Conservation (phyloP, 2,113 vertebrate genomes). For the Onychostruthus taczanowskii region DNA sequence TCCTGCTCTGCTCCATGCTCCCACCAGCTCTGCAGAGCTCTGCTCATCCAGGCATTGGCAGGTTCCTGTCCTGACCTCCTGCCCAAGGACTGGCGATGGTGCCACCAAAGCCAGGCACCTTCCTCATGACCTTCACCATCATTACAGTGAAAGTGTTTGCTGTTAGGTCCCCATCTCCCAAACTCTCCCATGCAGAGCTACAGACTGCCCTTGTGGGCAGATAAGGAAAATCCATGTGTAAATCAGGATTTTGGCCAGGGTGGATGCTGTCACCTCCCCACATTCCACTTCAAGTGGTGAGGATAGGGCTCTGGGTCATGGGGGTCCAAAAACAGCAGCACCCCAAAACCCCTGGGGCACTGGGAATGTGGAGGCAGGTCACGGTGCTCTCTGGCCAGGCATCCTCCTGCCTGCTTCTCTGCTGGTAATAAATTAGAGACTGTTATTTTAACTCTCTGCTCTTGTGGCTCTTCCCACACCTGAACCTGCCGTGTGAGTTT, state of each 20-base stretch:
- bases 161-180: background rate
- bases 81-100: background rate
- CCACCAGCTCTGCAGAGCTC: background rate
- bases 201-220: background rate
- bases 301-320: background rate
- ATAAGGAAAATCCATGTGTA: background rate
- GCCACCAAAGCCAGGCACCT: background rate
- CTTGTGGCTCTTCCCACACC: background rate
- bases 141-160: background rate
- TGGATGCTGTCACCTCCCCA: background rate
- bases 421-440: constrained; percentile 35
- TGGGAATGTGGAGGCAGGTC: background rate
- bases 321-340: background rate
- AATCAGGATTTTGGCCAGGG: background rate
- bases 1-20: background rate
- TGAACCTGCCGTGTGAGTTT: accelerated
- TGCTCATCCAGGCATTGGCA: background rate
- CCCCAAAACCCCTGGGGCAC: background rate
- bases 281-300: background rate
- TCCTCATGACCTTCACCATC: background rate
- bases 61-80: background rate
- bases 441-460: constrained; percentile 42
- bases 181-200: background rate
- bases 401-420: background rate
- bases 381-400: accelerated